Conservation (phyloP, 2,113 vertebrate species). For the Atrichornis clamosus region DNA sequence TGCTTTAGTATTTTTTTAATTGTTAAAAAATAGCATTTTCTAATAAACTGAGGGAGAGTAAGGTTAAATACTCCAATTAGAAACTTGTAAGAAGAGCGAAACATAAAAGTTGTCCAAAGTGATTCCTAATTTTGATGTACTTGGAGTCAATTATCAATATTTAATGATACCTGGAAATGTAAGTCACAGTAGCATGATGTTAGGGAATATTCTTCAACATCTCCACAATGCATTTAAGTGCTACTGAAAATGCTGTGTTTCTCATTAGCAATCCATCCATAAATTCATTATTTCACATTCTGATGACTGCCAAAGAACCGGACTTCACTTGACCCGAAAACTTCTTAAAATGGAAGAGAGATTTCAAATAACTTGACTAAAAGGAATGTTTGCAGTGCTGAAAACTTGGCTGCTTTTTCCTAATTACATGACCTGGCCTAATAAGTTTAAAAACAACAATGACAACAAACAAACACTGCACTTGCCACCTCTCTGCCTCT, state of each 20-base stretch:
- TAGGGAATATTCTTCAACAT: constrained; percentile 1
- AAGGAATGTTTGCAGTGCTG: neutral
- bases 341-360: neutral
- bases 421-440: neutral
- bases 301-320: neutral
- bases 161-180: constrained; percentile 36
- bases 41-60: constrained; percentile 66
- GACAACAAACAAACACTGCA: no score
- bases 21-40: constrained; percentile 68
- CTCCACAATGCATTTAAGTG: neutral
- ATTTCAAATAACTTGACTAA: neutral
- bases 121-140: constrained; percentile 57
- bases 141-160: constrained; percentile 55
- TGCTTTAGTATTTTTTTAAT: constrained; percentile 68
- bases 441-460: no score
- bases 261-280: neutral
- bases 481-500: neutral
- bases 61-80: constrained; percentile 73
- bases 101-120: constrained; percentile 53
- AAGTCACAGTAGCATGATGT: neutral
- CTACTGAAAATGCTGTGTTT: constrained; percentile 17
- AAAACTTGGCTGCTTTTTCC: neutral
- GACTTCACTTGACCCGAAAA: neutral
- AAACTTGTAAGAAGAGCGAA: constrained; percentile 64
- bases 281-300: neutral